These are phyloP conservation scores for Drosophila incognita DNA, from an alignment of 2,888 invertebrate species.

Conservation along the genomic window DNA sequence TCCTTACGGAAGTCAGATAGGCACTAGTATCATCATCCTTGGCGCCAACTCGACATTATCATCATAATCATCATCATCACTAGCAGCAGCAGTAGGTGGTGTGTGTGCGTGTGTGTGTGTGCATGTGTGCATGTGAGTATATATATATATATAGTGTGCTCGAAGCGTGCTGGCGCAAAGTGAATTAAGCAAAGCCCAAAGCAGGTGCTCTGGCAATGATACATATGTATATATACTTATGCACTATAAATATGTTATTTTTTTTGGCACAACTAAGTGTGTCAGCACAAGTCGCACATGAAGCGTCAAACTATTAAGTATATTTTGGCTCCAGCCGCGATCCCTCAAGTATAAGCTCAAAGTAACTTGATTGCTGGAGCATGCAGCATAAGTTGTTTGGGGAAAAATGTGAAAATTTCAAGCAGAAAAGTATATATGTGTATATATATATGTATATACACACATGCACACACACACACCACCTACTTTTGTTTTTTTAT, in stretches of 20 bases:
- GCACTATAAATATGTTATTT: not conserved
- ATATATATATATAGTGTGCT: not conserved
- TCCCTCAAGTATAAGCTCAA: slow-evolving; percentile 22
- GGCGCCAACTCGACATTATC: slow-evolving; percentile 37
- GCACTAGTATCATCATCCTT: slow-evolving; percentile 46
- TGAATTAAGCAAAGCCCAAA: slow-evolving; percentile 52
- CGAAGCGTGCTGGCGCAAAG: slow-evolving; percentile 36
- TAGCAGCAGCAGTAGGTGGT: slow-evolving; percentile 4
- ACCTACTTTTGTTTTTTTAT: not conserved
- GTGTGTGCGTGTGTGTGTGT: not conserved
- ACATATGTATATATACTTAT: slow-evolving; percentile 7
- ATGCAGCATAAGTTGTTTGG: slow-evolving; percentile 19
- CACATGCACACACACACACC: too few relatives aligned
- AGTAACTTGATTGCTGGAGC: slow-evolving; percentile 30
- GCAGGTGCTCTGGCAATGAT: slow-evolving; percentile 46
- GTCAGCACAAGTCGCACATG: slow-evolving; percentile 50
- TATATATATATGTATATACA: not conserved
- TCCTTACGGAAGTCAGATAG: slow-evolving; percentile 18
- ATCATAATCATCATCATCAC: slow-evolving; percentile 15
- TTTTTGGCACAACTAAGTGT: slow-evolving; percentile 5
- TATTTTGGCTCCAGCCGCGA: slow-evolving; percentile 41
- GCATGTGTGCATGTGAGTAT: not conserved
- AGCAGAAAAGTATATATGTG: not conserved
- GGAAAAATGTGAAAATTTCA: slow-evolving; percentile 3
- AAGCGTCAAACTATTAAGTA: slow-evolving; percentile 72